Conservation (phyloP, 2,797 vertebrate genomes). For the Erpetoichthys calabaricus region DNA sequence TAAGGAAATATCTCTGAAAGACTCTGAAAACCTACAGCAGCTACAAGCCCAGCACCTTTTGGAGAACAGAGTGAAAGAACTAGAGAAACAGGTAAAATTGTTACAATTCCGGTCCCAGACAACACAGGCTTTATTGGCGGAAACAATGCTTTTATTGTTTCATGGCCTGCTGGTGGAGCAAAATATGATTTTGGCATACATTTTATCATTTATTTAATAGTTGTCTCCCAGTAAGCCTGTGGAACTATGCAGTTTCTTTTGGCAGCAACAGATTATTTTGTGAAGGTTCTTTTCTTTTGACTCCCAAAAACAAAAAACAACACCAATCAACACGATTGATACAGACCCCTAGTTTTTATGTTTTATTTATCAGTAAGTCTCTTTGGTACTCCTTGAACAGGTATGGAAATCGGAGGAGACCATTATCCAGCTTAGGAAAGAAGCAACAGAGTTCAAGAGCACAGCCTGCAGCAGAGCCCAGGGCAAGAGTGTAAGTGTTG, state of each 20-base stretch:
- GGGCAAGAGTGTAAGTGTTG: conserved; percentile 15
- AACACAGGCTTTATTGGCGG: too few relatives aligned
- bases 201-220: too few relatives aligned
- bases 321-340: background rate
- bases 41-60: conserved; percentile 26
- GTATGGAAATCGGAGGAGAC: conserved; percentile 17
- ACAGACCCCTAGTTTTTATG: background rate
- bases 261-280: conserved; percentile 1
- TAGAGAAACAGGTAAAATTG: conserved; percentile 21
- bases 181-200: too few relatives aligned
- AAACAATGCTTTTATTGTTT: too few relatives aligned
- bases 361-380: conserved; percentile 5
- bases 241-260: too few relatives aligned
- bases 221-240: too few relatives aligned
- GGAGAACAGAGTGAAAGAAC: conserved; percentile 25
- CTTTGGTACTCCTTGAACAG: conserved; percentile 10
- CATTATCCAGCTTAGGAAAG: conserved; percentile 14
- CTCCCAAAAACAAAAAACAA: background rate
- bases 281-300: background rate
- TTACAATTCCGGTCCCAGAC: too few relatives aligned
- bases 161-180: too few relatives aligned
- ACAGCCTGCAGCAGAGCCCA: conserved; percentile 4
- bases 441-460: conserved; percentile 6
- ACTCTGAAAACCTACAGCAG: conserved; percentile 25
- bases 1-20: conserved; percentile 29